Percentiles rank a stretch among this genome's conserved stretches.
phyloP scores from a whole-genome alignment of 2,888 invertebrate species.

The Plebejus melissa region DNA sequence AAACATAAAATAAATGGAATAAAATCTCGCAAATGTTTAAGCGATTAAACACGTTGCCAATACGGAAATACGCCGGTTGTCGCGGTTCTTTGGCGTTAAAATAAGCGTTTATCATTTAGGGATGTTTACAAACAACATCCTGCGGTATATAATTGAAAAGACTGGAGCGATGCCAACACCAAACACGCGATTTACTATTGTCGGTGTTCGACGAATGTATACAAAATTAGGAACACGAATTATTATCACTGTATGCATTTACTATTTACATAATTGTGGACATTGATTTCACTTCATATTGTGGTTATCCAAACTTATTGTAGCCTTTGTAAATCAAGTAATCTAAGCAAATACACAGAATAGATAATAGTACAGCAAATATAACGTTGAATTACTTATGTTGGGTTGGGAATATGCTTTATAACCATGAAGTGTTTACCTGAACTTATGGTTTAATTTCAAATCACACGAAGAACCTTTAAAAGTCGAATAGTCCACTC shows the following conservation, averaged over 20 bases:
- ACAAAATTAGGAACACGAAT: constrained; percentile 37
- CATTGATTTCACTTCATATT: not conserved
- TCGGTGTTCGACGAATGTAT: constrained; percentile 41
- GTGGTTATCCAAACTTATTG: not conserved
- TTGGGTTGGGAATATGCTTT: too few species aligned
- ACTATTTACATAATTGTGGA: not conserved
- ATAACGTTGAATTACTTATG: too few species aligned
- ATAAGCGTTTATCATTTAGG: constrained; percentile 76
- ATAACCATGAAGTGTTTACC: too few species aligned
- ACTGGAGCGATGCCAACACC: constrained; percentile 70
- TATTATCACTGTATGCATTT: not conserved
- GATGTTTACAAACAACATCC: constrained; percentile 69
- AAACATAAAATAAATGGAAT: constrained; percentile 44
- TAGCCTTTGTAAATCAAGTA: too few species aligned
- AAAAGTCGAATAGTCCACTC: too few species aligned
- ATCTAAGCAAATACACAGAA: too few species aligned
- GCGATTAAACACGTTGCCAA: constrained; percentile 61
- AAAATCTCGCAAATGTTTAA: constrained; percentile 56
- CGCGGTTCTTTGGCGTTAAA: constrained; percentile 69
- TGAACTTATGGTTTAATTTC: too few species aligned
- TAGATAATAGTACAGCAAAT: too few species aligned
- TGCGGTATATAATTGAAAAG: constrained; percentile 74
- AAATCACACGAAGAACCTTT: too few species aligned
- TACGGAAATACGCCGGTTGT: constrained; percentile 71
- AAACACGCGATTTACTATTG: constrained; percentile 49